Evolutionary conservation across 2,113 vertebrate species (phyloP), one percentile per base, ranked within the genome.

Genomic region (Ciconia maguari): DNA sequence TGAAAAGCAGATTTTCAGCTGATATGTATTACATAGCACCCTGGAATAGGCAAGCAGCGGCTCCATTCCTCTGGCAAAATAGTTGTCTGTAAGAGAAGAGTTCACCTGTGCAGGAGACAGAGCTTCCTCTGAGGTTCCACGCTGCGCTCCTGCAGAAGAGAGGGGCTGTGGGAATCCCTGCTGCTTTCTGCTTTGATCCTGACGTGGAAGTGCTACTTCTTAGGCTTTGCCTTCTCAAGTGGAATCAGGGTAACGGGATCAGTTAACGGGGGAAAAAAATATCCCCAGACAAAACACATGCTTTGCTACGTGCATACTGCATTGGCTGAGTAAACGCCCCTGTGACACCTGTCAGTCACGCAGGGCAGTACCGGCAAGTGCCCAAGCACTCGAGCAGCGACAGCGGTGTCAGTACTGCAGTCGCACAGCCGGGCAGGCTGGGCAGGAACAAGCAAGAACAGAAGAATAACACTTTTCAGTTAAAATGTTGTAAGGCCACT

Each of bases 231-330:
- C 41, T 77, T 46, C 57, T 44, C 41, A 19, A 4, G 27, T 6
- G 36, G 57, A 44, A 46, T 6, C 1, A 2, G 26, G 54, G 29
- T 4, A 12, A 75, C 0, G 2, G 41, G 29, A 46, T 36, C 19
- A 24, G 55, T 29, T 22, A 27, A 58, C 14, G 6, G 3, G 24
- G 11, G 11, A 2, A 0, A 1, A 3, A 16, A 30, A 5, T 64
- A 30, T 7, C 8, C 12, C 1, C 15, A 41, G 38, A 11, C 3
- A 44, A 71, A 83, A 75, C 3, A 15, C 16, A 2, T 9, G 0
- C 15, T 64, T n/a, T 25, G 12, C 18, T 30, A 16, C 0, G 2
- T 1, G 38, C 29, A 6, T 1, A 0, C 27, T 4, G 75, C 29
- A 2, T 26, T 4, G 49, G 38, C 9, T 16, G 87, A 52, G 38